Evolutionary conservation across 2,888 invertebrate genomes (phyloP).

Genomic region (Macrosiphum euphorbiae): DNA sequence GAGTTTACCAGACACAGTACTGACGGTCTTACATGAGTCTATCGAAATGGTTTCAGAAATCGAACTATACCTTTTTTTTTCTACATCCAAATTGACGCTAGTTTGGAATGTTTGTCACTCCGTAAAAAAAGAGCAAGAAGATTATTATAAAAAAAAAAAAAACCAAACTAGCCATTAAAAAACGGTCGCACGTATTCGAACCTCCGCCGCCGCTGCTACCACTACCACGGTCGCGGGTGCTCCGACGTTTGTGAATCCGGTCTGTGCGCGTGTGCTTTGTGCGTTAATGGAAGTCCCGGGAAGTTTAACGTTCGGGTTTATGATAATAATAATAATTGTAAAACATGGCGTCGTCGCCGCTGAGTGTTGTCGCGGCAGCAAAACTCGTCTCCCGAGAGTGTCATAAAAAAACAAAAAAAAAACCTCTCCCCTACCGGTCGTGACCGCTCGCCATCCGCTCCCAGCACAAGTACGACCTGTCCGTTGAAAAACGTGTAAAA

Average conservation of each 20-base stretch:
- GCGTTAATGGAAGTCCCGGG: constrained; percentile 31
- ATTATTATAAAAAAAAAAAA: constrained; percentile 8
- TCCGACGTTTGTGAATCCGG: not conserved
- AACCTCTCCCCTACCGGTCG: not conserved
- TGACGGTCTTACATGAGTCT: not conserved
- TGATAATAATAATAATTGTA: constrained; percentile 46
- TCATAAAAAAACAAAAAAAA: not conserved
- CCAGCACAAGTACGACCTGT: not conserved
- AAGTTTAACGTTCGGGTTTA: constrained; percentile 39
- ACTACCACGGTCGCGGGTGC: not conserved
- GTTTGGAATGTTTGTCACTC: not conserved
- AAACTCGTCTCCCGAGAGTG: constrained; percentile 34
- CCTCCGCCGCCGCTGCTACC: not conserved
- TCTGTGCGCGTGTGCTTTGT: not conserved
- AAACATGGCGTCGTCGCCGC: constrained; percentile 10
- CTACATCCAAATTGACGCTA: not conserved
- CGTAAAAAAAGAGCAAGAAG: not conserved
- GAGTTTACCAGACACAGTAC: not conserved
- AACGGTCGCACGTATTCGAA: not conserved
- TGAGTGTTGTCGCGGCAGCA: not conserved
- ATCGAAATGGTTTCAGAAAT: not conserved
- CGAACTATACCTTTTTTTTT: not conserved
- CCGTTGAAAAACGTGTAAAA: not conserved
- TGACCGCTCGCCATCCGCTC: not conserved
- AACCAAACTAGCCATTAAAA: not conserved